These are phyloP conservation scores for Nothobranchius furzeri DNA, from an alignment of 2,113 vertebrate genomes.

Conservation along the genomic window DNA sequence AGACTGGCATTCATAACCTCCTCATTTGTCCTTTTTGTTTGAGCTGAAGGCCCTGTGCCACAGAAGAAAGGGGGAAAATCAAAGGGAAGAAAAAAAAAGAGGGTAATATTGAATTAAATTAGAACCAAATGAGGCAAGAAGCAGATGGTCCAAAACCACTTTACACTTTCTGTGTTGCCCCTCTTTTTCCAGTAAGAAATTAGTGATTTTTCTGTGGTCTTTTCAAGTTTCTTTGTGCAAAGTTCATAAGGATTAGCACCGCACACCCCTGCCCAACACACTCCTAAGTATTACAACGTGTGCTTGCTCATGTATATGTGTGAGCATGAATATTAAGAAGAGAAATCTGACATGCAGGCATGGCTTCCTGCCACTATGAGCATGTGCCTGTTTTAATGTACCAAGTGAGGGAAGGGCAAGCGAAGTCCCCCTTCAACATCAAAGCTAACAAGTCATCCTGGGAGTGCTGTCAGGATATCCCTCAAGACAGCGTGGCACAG, in stretches of 20 bases:
- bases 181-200: slow-evolving; percentile 63
- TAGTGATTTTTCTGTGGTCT: slow-evolving; percentile 60
- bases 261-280: slow-evolving; percentile 31
- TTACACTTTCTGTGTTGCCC: slow-evolving; percentile 62
- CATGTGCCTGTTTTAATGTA: slow-evolving; percentile 27
- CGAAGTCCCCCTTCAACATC: slow-evolving; percentile 27
- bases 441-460: slow-evolving; percentile 46
- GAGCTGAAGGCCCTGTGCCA: slow-evolving; percentile 48
- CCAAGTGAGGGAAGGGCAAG: slow-evolving; percentile 9
- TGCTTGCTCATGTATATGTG: slow-evolving; percentile 51
- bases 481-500: slow-evolving; percentile 62
- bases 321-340: slow-evolving; percentile 56
- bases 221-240: slow-evolving; percentile 55
- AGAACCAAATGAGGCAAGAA: slow-evolving; percentile 66
- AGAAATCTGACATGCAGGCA: slow-evolving; percentile 36
- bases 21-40: slow-evolving; percentile 51
- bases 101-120: slow-evolving; percentile 65
- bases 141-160: slow-evolving; percentile 63
- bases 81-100: slow-evolving; percentile 33
- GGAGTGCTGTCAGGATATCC: slow-evolving; percentile 48
- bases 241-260: slow-evolving; percentile 60
- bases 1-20: slow-evolving; percentile 43
- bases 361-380: slow-evolving; percentile 13
- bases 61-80: slow-evolving; percentile 50
- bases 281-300: slow-evolving; percentile 60